Base-by-base conservation (phyloP, 2,888 invertebrate species). In the Onchidella celtica region DNA sequence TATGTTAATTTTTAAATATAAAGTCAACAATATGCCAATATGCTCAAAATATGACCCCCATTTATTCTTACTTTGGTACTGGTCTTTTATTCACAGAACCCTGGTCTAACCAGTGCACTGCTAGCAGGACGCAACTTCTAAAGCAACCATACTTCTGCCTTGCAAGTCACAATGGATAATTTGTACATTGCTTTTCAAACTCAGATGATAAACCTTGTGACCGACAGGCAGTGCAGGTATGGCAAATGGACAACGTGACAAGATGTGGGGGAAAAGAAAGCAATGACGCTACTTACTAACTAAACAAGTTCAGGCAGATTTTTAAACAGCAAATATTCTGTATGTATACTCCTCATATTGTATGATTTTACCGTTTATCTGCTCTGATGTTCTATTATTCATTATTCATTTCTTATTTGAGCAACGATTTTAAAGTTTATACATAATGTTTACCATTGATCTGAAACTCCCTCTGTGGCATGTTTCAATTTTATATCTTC, bases 101-200 rank as follows among this genome's bases (percentile, higher is more conserved):
- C 65, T 36, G 73, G 73, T 27, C 66, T 80, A 47, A 32, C 79
- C 57, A 80, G 73, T 66, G 73, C 79, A 27, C 79, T 80, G 17
- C 57, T 80, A 65, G 68, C 79, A 27, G 79, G 79, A 73, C 79
- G 73, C 73, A 80, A 80, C 38, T 80, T 80, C 66, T 80, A 80
- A 36, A 65, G 55, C 65, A 38, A 57, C 69, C 29, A 69, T 34
- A 47, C 57, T 63, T 38, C 27, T 27, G 3, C 59, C 38, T 11
- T 59, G 59, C 17, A 32, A 57, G 70, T 57, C 72, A 72, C 72
- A 72, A 72, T n/a, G n/a, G n/a, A n/a, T n/a, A n/a, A n/a, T n/a
- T n/a, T n/a, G n/a, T n/a, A n/a, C n/a, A n/a, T n/a, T n/a, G n/a
- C n/a, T n/a, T n/a, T n/a, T n/a, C n/a, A n/a, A n/a, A n/a, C n/a